Evolutionary conservation across 2,113 vertebrate species (phyloP).

Genomic region (Chamaetylas fuelleborni): DNA sequence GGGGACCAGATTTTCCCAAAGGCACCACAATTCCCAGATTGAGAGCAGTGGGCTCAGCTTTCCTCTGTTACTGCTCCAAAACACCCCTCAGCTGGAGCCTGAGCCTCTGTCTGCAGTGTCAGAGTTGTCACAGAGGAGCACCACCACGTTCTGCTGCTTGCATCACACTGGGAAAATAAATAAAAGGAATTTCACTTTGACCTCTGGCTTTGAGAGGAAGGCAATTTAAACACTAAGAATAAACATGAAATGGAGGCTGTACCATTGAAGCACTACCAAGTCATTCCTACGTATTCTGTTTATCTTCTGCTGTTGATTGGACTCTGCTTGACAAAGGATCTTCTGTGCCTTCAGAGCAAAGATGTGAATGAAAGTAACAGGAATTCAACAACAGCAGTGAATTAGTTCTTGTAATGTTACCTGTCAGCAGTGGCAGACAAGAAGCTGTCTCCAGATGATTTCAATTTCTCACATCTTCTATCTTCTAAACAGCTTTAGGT

Average conservation of each 20-base stretch:
- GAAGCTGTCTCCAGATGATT: not conserved
- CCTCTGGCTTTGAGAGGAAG: not conserved
- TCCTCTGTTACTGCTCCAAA: not conserved
- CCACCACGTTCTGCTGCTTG: not conserved
- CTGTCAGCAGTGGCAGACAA: not conserved
- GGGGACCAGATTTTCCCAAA: not conserved
- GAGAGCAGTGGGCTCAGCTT: slow-evolving; percentile 1
- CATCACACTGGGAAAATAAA: slow-evolving; percentile 32
- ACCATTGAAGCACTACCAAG: not conserved
- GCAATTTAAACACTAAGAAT: slow-evolving; percentile 28
- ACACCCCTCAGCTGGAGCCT: not conserved
- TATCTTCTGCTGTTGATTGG: not conserved
- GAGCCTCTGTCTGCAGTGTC: not conserved
- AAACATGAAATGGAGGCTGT: not conserved
- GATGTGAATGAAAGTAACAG: not conserved
- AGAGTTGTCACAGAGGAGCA: not conserved
- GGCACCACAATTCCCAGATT: not conserved
- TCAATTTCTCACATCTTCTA: not conserved
- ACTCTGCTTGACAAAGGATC: not conserved
- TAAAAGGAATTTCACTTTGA: slow-evolving; percentile 6
- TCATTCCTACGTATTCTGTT: not conserved
- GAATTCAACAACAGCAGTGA: not conserved
- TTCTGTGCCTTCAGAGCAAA: not conserved
- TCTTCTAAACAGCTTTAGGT: not conserved
- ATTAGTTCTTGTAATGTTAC: not conserved